Base-by-base conservation (phyloP, 2,888 invertebrate species). In the Lepidochrysops patricia region DNA sequence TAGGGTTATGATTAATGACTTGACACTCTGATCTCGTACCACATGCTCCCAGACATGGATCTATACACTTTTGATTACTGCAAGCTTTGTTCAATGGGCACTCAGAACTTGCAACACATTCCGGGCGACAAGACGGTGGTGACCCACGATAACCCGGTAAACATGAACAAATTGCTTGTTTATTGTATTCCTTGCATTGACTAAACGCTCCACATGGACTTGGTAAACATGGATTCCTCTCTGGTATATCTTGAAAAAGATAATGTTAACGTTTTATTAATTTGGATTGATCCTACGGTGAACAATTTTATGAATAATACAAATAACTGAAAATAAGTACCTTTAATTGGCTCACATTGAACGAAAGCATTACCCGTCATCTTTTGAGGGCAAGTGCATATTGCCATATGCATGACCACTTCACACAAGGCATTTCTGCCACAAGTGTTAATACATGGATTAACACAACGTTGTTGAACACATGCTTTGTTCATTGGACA, bases 31-130 rank as follows among this genome's bases (percentile, higher is more conserved):
- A 94, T 62, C 89, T 86, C 43, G 94, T 88, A 23, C 96, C 96
- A 73, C 96, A 96, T n/a, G 94, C 92, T 66, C 95, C 95, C 57
- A 92, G 91, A 71, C 94, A 95, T 34, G 95, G 94, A 73, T 94
- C 93, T 57, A 88, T 75, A 74, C 95, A 95, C 77, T 93, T 94
- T 69, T 93, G 93, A 69, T 92, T 92, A 57, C 91, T 90, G 67
- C 95, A 95, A 6, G 95, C 94, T 77, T 91, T 91, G 70, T 92
- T 91, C 4, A 91, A 89, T 2, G 93, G 82, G 73, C 95, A 95
- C 65, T 95, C 95, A 1, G 93, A 91, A 76, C 93, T 94, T 9
- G 92, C 83, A 12, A 93, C 91, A 73, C 95, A 95, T 79, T 94
- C 94, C 6, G 94, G 94, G 29, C 93, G 88, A 72, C 94, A 94